Percentiles rank a stretch among this genome's conserved stretches.
Conservation (phyloP, 2,113 vertebrate species). For the Passer montanus region DNA sequence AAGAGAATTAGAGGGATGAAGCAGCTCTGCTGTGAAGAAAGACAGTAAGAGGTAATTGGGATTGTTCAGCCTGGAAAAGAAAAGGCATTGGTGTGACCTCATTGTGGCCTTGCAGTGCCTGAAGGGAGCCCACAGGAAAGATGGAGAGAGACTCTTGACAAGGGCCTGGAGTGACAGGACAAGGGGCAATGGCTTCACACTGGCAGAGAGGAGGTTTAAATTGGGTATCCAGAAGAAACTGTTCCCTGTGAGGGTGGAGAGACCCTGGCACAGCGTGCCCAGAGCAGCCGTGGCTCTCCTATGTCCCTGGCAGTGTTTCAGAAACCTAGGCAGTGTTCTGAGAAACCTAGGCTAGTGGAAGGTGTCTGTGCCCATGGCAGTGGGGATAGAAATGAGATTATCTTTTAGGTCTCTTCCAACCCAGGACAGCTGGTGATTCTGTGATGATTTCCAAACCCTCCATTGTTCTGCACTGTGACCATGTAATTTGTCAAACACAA, state of each 20-base stretch:
- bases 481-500: background rate
- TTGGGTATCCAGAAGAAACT: accelerated
- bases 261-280: accelerated
- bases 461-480: background rate
- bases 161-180: background rate
- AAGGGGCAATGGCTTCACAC: background rate
- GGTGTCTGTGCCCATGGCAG: background rate
- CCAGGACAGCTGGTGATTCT: background rate
- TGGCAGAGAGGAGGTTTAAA: accelerated
- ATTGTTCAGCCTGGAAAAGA: background rate
- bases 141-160: background rate
- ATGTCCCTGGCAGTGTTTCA: accelerated
- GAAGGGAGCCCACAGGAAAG: background rate
- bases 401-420: background rate
- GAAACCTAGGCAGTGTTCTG: accelerated
- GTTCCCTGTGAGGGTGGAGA: accelerated
- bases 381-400: too few species aligned
- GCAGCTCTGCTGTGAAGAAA: background rate
- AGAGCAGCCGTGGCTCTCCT: background rate
- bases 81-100: background rate
- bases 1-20: background rate
- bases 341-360: accelerated
- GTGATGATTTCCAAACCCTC: background rate
- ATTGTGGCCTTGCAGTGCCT: accelerated
- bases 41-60: background rate